Evolutionary conservation across 2,888 invertebrate genomes (phyloP).

Genomic region (Phyto melanocephala): DNA sequence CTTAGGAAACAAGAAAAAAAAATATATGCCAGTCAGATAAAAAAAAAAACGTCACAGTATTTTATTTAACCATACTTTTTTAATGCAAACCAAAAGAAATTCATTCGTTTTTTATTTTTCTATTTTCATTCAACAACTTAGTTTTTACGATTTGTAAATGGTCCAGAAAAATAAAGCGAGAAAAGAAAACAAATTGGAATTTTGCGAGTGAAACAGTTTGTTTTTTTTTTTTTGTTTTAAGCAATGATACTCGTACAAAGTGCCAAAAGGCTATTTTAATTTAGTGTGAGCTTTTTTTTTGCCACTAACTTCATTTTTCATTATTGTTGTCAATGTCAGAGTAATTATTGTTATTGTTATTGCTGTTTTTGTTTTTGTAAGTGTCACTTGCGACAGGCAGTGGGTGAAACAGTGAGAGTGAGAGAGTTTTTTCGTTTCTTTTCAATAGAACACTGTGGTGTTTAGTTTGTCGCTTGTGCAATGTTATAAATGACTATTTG

Average conservation of each 20-base stretch:
- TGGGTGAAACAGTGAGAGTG: background rate
- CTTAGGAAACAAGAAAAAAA: background rate
- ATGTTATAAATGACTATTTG: conserved; percentile 60
- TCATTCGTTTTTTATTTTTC: background rate
- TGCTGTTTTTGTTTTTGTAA: conserved; percentile 10
- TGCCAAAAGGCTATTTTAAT: conserved; percentile 42
- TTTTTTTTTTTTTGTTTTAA: background rate
- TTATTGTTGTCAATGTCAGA: conserved; percentile 40
- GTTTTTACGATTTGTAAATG: conserved; percentile 50
- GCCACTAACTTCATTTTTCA: background rate
- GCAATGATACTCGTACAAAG: conserved; percentile 7
- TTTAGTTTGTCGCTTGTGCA: conserved; percentile 28
- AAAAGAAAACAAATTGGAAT: conserved; percentile 20
- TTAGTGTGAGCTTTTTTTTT: conserved; percentile 8
- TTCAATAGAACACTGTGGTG: background rate
- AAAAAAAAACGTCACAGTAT: background rate
- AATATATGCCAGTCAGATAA: background rate
- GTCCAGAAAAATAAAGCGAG: background rate
- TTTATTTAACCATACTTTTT: background rate
- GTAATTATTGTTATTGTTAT: conserved; percentile 41
- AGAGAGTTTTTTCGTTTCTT: background rate
- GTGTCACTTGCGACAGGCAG: conserved; percentile 32
- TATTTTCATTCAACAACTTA: conserved; percentile 4
- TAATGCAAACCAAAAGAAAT: background rate
- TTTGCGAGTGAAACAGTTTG: conserved; percentile 17